Conservation (phyloP, 2,113 vertebrate species). For the Pithys albifrons region DNA sequence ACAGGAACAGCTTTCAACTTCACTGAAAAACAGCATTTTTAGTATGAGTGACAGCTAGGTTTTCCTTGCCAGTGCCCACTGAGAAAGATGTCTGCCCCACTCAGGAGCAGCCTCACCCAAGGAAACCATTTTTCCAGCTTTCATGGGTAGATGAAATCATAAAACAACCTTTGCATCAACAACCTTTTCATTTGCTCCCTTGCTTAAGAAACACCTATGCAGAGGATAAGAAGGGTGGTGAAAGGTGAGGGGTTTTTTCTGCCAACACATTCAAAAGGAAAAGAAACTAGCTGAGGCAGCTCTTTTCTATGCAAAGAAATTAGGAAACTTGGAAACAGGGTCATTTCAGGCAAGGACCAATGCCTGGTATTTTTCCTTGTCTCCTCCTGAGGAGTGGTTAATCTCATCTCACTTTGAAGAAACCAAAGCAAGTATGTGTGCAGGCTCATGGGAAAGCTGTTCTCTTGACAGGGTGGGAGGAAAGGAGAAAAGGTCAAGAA, state of each 20-base stretch:
- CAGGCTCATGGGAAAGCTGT: slow-evolving; percentile 45
- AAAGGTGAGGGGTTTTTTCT: neutral
- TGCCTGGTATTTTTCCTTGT: neutral
- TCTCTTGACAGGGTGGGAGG: slow-evolving; percentile 47
- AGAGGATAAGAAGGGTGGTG: neutral
- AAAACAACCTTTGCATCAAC: neutral
- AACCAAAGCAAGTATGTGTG: slow-evolving; percentile 22
- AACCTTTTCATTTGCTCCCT: neutral
- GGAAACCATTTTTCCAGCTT: neutral
- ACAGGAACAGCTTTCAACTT: neutral
- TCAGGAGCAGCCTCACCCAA: neutral
- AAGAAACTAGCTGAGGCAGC: neutral
- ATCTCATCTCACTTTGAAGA: neutral
- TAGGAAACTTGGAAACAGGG: neutral
- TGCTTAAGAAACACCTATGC: neutral
- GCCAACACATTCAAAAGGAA: neutral
- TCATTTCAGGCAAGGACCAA: slow-evolving; percentile 34
- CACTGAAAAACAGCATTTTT: neutral
- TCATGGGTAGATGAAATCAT: accelerated
- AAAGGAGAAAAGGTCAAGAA: slow-evolving; percentile 61
- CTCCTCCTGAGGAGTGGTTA: neutral
- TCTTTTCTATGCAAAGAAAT: neutral
- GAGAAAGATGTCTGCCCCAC: neutral
- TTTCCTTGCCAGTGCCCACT: neutral
- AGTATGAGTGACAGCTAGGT: neutral